Evolutionary conservation across 2,888 invertebrate genomes (phyloP).

Genomic region (Pterostichus niger): DNA sequence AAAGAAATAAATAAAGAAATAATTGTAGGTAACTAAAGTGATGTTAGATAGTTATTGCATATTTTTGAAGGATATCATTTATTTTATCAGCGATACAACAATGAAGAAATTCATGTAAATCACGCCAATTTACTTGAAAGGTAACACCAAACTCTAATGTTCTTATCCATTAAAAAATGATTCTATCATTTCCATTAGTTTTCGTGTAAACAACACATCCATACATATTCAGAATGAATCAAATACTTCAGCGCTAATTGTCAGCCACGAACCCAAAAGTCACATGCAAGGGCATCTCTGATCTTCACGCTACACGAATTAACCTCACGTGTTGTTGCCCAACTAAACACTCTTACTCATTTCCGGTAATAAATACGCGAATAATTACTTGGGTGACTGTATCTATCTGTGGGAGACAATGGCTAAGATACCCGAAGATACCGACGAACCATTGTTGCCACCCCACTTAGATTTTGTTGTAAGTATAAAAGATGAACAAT

Average conservation of each 20-base stretch:
- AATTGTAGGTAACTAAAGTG: too few relatives aligned
- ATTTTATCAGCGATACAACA: slow-evolving; percentile 9
- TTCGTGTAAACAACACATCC: slow-evolving; percentile 64
- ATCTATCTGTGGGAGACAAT: slow-evolving; percentile 60
- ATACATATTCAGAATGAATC: slow-evolving; percentile 58
- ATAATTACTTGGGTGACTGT: slow-evolving; percentile 37
- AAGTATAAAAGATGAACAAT: slow-evolving; percentile 69
- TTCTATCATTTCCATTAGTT: slow-evolving; percentile 55
- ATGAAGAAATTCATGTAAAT: slow-evolving; percentile 25
- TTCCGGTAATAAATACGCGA: background rate
- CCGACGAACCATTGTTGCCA: slow-evolving; percentile 61
- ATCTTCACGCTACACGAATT: slow-evolving; percentile 75
- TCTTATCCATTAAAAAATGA: slow-evolving; percentile 42
- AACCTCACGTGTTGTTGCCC: slow-evolving; percentile 72
- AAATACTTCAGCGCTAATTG: slow-evolving; percentile 71
- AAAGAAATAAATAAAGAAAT: too few relatives aligned
- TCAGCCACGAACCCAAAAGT: slow-evolving; percentile 73
- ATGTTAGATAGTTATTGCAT: background rate
- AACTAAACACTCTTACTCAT: slow-evolving; percentile 69
- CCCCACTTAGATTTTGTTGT: slow-evolving; percentile 68
- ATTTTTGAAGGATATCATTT: slow-evolving; percentile 14
- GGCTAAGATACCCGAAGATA: slow-evolving; percentile 61
- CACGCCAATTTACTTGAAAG: slow-evolving; percentile 13
- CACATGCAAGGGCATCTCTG: slow-evolving; percentile 75
- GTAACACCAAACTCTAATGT: slow-evolving; percentile 18